Base-by-base conservation (phyloP, 2,797 vertebrate species). In the Tarsius wallacei region DNA sequence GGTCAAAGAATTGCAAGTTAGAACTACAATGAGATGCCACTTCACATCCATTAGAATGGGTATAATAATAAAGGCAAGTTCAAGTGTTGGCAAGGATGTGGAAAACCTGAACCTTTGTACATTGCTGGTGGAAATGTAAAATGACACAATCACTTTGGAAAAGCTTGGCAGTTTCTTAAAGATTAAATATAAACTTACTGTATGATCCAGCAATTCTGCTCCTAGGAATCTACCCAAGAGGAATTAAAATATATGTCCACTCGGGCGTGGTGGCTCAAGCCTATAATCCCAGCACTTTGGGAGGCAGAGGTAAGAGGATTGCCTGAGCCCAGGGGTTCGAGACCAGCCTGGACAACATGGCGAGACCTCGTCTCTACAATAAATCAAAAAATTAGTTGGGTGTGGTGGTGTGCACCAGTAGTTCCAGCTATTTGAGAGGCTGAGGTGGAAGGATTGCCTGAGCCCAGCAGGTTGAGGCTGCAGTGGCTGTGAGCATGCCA, bases 181-280 rank as follows among this genome's bases (percentile, higher is more conserved):
- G 42, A 53, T 71, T 91, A 70, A 81, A 91, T 42, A 51, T 78
- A 77, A 63, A 68, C 53, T 80, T 86, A 86, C 80, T 33, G 15
- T 53, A 22, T 74, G 80, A 74, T 31, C 19, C 74, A 61, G 57
- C 16, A 81, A 91, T 89, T 77, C 85, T 19, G 53, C 7, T 83
- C 81, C 84, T 33, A 61, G 68, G 59, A 73, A 80, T 93, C 85
- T 55, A 68, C 26, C 36, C 12, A 59, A 59, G 31, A 83, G 77
- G 55, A 92, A 59, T 53, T 31, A 91, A 94, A 71, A 73, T 51
- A 3, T 14, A 73, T 42, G 63, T 47, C 21, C 70, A 70, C 42
- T 42, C 42, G 42, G 42, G 42, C 7, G 42, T 42, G 42, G 42
- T 42, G 42, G 42, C 42, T 42, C 42, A 42, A 42, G 42, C 42